Base-by-base conservation (phyloP, 1,140 invertebrate genomes). In the Drosophila sproati region DNA sequence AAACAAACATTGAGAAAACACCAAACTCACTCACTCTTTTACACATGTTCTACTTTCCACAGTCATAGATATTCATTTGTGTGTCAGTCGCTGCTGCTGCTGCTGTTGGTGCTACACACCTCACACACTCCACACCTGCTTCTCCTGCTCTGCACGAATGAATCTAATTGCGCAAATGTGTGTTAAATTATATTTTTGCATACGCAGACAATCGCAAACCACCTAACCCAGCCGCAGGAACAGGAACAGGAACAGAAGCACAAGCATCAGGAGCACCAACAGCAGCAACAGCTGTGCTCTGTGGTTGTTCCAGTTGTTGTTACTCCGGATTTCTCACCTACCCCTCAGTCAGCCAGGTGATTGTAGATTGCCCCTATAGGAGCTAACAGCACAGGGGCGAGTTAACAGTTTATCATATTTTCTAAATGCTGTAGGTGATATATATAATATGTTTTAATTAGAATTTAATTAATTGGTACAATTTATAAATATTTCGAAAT, bases 161-260 rank as follows among this genome's bases (percentile, higher is more conserved):
- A 88, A 89, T 88, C 80, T 88, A 88, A 88, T 88, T 89, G 83
- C 83, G 83, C 83, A 88, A 88, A 88, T 88, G 85, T 88, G 83
- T 88, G 83, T 88, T 88, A 88, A 88, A 88, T 88, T 88, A 88
- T 88, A 88, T 88, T 88, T 88, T 88, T 88, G 83, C 83, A 88
- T 88, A 89, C 83, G 70, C 85, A 87, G 79, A 87, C 79, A 87
- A 80, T 82, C 77, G 39, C 39, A 52, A 12, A 12, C 12, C 59
- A 77, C 79, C 71, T 64, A 77, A 57, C 50, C 51, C 47, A 29
- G 69, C 62, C 55, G 57, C 57, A 59, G 54, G 61, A 57, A 55
- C 41, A 80, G 34, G 12, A 37, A 34, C 52, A 67, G 47, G 2
- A 37, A 8, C 32, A 60, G 12, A n/a, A 32, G 34, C 1, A 61